Evolutionary conservation across 2,888 invertebrate genomes (phyloP), one percentile per base, ranked within the genome.

Genomic region (Priapulus caudatus): DNA sequence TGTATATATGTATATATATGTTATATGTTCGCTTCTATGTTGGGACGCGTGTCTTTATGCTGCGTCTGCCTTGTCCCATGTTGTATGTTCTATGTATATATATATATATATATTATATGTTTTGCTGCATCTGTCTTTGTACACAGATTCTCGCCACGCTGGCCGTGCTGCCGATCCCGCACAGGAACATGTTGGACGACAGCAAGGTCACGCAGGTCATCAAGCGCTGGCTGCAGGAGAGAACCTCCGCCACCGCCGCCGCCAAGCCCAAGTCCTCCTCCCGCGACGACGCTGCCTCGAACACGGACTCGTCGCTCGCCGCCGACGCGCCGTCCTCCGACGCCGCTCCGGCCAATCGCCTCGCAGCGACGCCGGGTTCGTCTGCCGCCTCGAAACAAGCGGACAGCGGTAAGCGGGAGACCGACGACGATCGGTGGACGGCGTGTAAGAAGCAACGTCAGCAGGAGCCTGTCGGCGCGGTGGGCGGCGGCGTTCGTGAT

Each of bases 131-230:
- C n/a, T n/a, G n/a, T n/a, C n/a, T n/a, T n/a, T n/a, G n/a, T n/a
- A n/a, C n/a, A 23, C 59, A 86, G 86, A 72, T 77, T 79, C 74
- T 95, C 21, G 81, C 82, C 64, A 86, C 89, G 0, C 74, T 97
- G 53, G 82, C 83, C 58, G 79, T 82, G 20, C 77, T 97, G 58
- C 93, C 95, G 5, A 89, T 97, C 58, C 83, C 86, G 2, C 92
- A 93, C 72, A 90, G 87, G 73, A 90, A 89, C 0, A 83, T 90
- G 77, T 76, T 97, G 4, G 84, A 86, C 64, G 93, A 95, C 67
- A 90, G 88, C 63, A 87, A 91, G 64, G 85, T 97, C 59, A 78
- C 88, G 64, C 77, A 80, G 21, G 81, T 86, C 15, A 84, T 95
- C 19, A 83, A 90, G 66, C 81, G 82, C 60, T 93, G 93, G 91